Conservation (phyloP, 2,888 invertebrate species). For the Conomelus anceps region DNA sequence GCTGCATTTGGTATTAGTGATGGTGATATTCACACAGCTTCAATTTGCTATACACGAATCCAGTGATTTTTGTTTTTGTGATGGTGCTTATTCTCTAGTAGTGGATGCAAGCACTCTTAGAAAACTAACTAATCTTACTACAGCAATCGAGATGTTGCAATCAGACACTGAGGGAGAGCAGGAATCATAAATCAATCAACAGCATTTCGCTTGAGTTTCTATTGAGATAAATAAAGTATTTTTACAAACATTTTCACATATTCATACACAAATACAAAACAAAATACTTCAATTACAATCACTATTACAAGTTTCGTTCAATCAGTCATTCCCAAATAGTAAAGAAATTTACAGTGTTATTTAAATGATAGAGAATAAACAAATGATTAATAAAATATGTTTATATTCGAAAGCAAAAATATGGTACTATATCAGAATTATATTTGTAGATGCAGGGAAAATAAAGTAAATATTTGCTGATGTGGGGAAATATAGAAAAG, state of each 20-base stretch:
- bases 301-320: background rate
- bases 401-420: background rate
- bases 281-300: background rate
- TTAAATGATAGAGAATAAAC: background rate
- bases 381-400: background rate
- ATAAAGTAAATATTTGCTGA: background rate
- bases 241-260: background rate
- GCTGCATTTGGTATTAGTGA: too few species aligned
- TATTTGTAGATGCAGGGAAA: too few species aligned
- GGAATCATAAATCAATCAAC: too few species aligned
- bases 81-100: too few species aligned
- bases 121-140: too few species aligned
- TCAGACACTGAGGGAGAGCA: too few species aligned
- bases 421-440: background rate
- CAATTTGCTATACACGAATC: too few species aligned
- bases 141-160: too few species aligned
- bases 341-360: background rate
- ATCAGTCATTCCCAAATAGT: background rate
- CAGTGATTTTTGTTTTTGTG: too few species aligned
- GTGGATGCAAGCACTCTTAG: too few species aligned
- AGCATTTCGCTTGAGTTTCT: background rate
- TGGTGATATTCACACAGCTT: too few species aligned
- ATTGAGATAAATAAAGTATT: background rate
- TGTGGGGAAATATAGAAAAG: background rate
- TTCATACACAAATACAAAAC: background rate